Evolutionary conservation across 2,888 invertebrate species (phyloP), one percentile per base, ranked within the genome.

Genomic region (Ctena decussata): DNA sequence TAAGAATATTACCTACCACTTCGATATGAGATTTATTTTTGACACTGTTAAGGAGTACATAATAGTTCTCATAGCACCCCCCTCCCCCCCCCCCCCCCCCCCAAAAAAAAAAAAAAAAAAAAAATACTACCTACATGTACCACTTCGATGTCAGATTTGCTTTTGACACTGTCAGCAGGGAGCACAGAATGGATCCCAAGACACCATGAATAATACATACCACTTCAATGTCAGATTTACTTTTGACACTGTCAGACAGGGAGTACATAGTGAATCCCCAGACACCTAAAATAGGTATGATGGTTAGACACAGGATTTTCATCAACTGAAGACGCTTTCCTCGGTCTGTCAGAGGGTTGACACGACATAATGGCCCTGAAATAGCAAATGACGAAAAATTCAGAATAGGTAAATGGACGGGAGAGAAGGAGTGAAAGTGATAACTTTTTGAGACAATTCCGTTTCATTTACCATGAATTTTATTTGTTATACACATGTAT

Each of bases 261-360:
- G 87, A 85, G 80, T 88, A 87, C 72, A 90, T 86, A 0, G 88
- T 90, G 80, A 90, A 91, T 11, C 86, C 86, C 91, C 91, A 91
- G 0, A 91, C 89, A 3, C 65, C 65, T 1, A 65, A 35, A 65
- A 65, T 65, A 5, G 65, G 65, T 21, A 91, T 85, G 39, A 91
- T 81, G 0, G 90, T 91, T 27, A 91, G 77, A 69, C 87, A 87
- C 15, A 91, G 65, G 35, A 91, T 91, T 84, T 90, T 87, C 1
- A 87, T 81, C 49, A 90, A 70, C 74, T 90, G 90, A 39, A 90
- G 82, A 2, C 88, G 69, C 77, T 87, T 89, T 0, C 89, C 89
- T 2, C 82, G 39, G 69, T 89, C 77, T 6, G 89, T 90, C 32
- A 89, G 46, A 11, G 89, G 88, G 37, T 87, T 88, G 0, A 81